Evolutionary conservation across 1,140 invertebrate species (phyloP).

Genomic region (Pteromalus puparum): DNA sequence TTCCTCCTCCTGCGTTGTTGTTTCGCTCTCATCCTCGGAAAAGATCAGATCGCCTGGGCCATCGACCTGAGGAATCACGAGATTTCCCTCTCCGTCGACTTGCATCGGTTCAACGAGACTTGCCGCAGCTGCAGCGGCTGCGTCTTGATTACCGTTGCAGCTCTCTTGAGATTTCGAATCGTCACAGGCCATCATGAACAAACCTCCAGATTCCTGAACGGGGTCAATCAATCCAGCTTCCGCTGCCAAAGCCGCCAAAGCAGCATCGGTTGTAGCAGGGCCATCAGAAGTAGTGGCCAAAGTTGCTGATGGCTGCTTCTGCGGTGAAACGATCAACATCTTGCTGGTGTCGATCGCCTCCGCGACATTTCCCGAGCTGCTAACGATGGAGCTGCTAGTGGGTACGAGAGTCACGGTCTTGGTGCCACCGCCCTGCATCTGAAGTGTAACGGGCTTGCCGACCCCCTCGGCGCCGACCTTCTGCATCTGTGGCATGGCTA

Average conservation of each 20-base stretch:
- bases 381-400: constrained; percentile 70
- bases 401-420: constrained; percentile 77
- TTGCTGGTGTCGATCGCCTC: constrained; percentile 70
- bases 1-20: constrained; percentile 28
- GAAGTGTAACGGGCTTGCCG: constrained; percentile 84
- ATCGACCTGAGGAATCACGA: constrained; percentile 72
- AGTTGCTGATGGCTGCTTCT: constrained; percentile 77
- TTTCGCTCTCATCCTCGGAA: constrained; percentile 64
- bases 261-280: constrained; percentile 80
- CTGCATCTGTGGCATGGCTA: constrained; percentile 74
- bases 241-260: constrained; percentile 80
- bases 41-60: constrained; percentile 67
- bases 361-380: constrained; percentile 63
- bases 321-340: constrained; percentile 75
- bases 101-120: constrained; percentile 68
- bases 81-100: constrained; percentile 71
- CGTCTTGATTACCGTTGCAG: constrained; percentile 70
- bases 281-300: constrained; percentile 77
- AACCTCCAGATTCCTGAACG: constrained; percentile 70
- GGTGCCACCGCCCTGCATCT: constrained; percentile 76
- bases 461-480: constrained; percentile 66
- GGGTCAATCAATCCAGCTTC: constrained; percentile 81
- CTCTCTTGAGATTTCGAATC: constrained; percentile 68
- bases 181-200: constrained; percentile 71
- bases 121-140: constrained; percentile 62